These are phyloP conservation scores for Leucophora obtusa DNA, from an alignment of 2,888 invertebrate species.

Conservation along the genomic window DNA sequence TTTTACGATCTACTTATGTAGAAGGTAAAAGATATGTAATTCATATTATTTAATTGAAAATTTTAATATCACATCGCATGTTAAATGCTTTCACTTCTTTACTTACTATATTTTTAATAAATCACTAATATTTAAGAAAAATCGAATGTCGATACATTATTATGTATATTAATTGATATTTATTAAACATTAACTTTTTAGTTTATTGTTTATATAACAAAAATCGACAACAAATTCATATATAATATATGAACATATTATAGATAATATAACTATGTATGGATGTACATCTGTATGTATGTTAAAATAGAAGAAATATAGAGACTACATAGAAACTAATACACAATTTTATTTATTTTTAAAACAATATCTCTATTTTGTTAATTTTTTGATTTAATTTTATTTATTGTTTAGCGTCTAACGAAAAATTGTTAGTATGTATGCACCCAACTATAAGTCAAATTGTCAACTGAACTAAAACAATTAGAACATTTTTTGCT, in stretches of 20 bases:
- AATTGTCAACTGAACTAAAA: slow-evolving; percentile 55
- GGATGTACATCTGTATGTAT: slow-evolving; percentile 2
- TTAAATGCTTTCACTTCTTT: neutral
- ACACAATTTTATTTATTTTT: slow-evolving; percentile 42
- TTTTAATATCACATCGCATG: too few relatives aligned
- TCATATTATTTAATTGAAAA: neutral
- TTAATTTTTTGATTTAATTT: neutral
- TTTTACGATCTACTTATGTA: too few relatives aligned
- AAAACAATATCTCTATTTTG: neutral
- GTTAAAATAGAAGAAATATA: neutral
- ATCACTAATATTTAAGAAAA: neutral
- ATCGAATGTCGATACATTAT: neutral
- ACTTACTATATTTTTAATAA: neutral
- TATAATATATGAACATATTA: neutral
- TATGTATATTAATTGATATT: neutral
- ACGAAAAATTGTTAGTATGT: slow-evolving; percentile 3
- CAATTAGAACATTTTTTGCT: slow-evolving; percentile 52
- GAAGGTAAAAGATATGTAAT: too few relatives aligned
- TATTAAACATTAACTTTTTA: slow-evolving; percentile 13
- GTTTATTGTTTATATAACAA: slow-evolving; percentile 35
- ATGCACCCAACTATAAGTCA: slow-evolving; percentile 39
- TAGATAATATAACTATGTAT: neutral
- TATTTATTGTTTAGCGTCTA: slow-evolving; percentile 34
- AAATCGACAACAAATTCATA: slow-evolving; percentile 39
- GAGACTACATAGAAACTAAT: slow-evolving; percentile 20